Evolutionary conservation across 2,888 invertebrate genomes (phyloP).

Genomic region (Ectemnius continuus): DNA sequence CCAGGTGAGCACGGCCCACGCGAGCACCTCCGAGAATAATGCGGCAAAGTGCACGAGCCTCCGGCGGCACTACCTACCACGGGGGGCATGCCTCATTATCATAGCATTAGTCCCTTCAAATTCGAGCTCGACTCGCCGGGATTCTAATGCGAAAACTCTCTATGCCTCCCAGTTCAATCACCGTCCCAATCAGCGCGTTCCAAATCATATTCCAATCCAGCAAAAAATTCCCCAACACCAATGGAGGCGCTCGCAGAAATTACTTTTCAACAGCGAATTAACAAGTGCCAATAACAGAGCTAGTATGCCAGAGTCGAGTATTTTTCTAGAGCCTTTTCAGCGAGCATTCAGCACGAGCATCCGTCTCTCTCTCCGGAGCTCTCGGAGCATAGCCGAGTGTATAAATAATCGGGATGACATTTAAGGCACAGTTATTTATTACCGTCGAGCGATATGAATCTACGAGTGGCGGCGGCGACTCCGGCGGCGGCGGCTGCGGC

Average conservation of each 20-base stretch:
- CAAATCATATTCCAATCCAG: too few relatives aligned
- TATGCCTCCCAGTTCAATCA: too few relatives aligned
- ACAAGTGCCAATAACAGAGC: too few relatives aligned
- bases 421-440: constrained; percentile 12
- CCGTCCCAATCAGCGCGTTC: too few relatives aligned
- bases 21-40: constrained; percentile 28
- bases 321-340: too few relatives aligned
- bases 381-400: not conserved
- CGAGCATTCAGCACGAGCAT: not conserved
- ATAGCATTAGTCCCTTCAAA: constrained; percentile 42
- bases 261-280: too few relatives aligned
- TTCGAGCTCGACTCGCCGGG: constrained; percentile 22
- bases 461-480: not conserved
- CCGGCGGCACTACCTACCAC: constrained; percentile 1
- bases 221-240: too few relatives aligned
- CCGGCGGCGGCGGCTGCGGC: not conserved
- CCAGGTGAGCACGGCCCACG: constrained; percentile 42
- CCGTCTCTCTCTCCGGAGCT: not conserved
- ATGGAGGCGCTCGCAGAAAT: too few relatives aligned
- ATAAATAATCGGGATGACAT: constrained; percentile 17
- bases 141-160: too few relatives aligned
- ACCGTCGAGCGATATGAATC: constrained; percentile 8
- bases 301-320: too few relatives aligned
- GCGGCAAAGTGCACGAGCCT: constrained; percentile 31
- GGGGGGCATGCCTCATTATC: constrained; percentile 40